These are phyloP conservation scores for Rhegmatorhina hoffmannsi DNA, from an alignment of 2,113 vertebrate genomes.

Conservation along the genomic window DNA sequence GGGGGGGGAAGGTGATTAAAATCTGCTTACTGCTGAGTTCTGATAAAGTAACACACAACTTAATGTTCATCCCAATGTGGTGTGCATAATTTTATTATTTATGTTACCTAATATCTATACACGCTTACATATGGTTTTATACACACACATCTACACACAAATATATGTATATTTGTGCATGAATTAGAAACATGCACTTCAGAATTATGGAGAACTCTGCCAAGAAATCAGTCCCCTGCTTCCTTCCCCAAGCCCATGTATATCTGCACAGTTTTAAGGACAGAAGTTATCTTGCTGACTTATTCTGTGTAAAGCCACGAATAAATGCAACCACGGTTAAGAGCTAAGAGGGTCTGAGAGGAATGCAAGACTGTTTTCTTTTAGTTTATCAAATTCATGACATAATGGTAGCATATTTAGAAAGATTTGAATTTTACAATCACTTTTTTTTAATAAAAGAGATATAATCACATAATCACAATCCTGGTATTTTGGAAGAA, in stretches of 20 bases:
- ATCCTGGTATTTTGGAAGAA: not conserved
- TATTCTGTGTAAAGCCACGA: not conserved
- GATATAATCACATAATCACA: not conserved
- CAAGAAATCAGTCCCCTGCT: not conserved
- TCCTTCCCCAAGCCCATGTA: not conserved
- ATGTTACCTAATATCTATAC: not conserved
- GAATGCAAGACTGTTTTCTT: not conserved
- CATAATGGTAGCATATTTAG: not conserved
- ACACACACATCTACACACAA: not conserved
- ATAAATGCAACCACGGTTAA: not conserved
- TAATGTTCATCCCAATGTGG: not conserved
- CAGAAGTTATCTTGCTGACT: not conserved
- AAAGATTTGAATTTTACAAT: not conserved
- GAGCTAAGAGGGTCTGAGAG: not conserved
- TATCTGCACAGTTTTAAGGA: not conserved
- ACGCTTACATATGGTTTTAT: not conserved
- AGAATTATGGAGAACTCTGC: not conserved
- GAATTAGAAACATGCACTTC: not conserved
- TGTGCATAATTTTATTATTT: not conserved
- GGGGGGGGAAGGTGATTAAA: not conserved
- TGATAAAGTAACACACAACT: constrained; percentile 1
- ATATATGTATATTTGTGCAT: not conserved
- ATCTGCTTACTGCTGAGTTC: not conserved
- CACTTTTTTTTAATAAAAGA: not conserved
- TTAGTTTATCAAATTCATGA: not conserved